Conservation (phyloP, 2,888 invertebrate species). For the Chirona hameri region DNA sequence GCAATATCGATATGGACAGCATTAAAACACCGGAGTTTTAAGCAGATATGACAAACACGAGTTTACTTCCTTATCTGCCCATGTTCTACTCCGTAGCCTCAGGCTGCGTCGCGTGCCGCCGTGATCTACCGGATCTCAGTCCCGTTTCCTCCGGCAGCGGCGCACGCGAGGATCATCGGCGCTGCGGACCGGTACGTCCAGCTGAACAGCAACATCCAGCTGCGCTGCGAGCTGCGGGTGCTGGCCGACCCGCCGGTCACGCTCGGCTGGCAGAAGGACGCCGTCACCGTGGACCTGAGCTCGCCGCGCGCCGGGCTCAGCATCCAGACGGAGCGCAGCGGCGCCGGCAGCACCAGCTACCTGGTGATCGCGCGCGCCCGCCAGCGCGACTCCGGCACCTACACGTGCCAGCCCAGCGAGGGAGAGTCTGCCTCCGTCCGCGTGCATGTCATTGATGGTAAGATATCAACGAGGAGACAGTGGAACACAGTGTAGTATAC, state of each 20-base stretch:
- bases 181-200: background rate
- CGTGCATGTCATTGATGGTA: background rate
- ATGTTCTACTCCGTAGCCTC: no score
- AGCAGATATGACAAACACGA: no score
- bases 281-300: background rate
- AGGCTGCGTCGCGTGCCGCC: no score
- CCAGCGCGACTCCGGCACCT: background rate
- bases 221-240: background rate
- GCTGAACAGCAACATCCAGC: slow-evolving; percentile 2
- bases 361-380: background rate
- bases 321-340: background rate
- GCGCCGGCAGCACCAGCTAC: background rate
- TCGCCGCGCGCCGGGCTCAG: background rate
- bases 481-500: no score
- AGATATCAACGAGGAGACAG: background rate
- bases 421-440: background rate
- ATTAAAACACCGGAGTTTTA: no score
- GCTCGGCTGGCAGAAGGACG: background rate
- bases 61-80: no score
- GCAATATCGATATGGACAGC: no score
- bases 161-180: background rate
- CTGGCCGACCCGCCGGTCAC: background rate
- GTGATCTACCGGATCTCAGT: background rate
- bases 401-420: slow-evolving; percentile 28
- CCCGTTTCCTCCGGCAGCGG: background rate